Conservation (phyloP, 2,888 invertebrate genomes). For the Zaprionus bogoriensis region DNA sequence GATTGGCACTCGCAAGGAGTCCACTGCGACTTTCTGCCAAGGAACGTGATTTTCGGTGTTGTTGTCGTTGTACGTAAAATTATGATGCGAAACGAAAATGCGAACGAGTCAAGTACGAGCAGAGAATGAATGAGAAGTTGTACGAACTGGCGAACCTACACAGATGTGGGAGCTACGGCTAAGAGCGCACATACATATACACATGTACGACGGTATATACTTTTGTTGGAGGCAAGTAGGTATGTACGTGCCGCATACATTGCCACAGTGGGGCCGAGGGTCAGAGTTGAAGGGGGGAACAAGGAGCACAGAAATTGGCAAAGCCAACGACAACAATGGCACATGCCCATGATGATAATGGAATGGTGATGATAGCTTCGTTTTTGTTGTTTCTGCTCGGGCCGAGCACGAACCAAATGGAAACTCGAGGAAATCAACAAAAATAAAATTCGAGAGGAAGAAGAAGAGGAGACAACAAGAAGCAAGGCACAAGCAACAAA, state of each 20-base stretch:
- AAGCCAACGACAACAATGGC: slow-evolving; percentile 43
- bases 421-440: slow-evolving; percentile 59
- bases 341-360: slow-evolving; percentile 62
- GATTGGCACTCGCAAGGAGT: slow-evolving; percentile 42
- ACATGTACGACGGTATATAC: neutral
- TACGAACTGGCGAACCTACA: slow-evolving; percentile 8
- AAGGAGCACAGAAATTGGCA: slow-evolving; percentile 47
- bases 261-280: slow-evolving; percentile 9
- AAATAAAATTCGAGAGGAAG: slow-evolving; percentile 52
- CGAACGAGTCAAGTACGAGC: slow-evolving; percentile 56
- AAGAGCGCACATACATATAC: neutral
- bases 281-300: slow-evolving; percentile 7
- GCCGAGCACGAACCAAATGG: slow-evolving; percentile 55
- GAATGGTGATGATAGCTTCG: slow-evolving; percentile 56
- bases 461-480: slow-evolving; percentile 2
- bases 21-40: slow-evolving; percentile 42
- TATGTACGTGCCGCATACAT: slow-evolving; percentile 38
- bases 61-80: slow-evolving; percentile 55
- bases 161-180: neutral
- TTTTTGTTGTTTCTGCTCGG: slow-evolving; percentile 9
- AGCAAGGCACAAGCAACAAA: slow-evolving; percentile 1
- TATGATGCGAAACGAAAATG: slow-evolving; percentile 77
- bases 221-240: slow-evolving; percentile 3
- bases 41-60: slow-evolving; percentile 67
- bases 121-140: slow-evolving; percentile 57